Conservation (phyloP, 2,113 vertebrate genomes). For the Leucosticte australis region DNA sequence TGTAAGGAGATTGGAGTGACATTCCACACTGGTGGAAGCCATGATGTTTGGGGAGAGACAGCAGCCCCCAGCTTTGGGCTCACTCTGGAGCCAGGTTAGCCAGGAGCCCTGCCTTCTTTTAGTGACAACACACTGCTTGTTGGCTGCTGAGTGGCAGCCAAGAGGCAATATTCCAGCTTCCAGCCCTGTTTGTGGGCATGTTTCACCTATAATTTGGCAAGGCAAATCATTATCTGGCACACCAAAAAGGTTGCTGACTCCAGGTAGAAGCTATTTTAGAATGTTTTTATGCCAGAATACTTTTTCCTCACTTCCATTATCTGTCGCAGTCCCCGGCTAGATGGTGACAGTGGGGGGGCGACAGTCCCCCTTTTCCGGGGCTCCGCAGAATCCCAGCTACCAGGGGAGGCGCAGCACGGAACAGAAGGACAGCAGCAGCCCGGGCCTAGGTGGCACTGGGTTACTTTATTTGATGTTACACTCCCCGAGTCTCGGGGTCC, state of each 20-base stretch:
- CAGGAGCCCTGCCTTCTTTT: background rate
- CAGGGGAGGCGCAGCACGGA: too few species aligned
- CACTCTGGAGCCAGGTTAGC: accelerated
- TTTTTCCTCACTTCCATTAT: background rate
- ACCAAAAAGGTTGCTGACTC: background rate
- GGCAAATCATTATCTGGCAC: background rate
- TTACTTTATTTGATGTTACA: too few species aligned
- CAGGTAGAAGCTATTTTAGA: background rate
- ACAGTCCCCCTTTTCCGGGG: too few species aligned
- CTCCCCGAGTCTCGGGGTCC: too few species aligned
- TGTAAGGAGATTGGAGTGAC: background rate
- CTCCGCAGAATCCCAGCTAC: too few species aligned
- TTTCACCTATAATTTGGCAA: background rate
- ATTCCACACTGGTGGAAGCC: background rate
- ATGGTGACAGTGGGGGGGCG: too few species aligned
- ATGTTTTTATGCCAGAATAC: background rate
- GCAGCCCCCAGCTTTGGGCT: background rate
- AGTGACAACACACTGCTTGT: background rate
- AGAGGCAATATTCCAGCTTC: background rate
- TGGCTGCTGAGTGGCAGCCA: background rate
- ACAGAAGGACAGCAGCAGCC: too few species aligned
- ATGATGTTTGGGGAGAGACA: background rate
- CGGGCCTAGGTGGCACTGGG: too few species aligned
- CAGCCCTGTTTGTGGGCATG: accelerated
- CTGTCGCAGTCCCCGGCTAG: too few species aligned